phyloP scores from a whole-genome alignment of 2,113 vertebrate genomes.

The Numida meleagris region DNA sequence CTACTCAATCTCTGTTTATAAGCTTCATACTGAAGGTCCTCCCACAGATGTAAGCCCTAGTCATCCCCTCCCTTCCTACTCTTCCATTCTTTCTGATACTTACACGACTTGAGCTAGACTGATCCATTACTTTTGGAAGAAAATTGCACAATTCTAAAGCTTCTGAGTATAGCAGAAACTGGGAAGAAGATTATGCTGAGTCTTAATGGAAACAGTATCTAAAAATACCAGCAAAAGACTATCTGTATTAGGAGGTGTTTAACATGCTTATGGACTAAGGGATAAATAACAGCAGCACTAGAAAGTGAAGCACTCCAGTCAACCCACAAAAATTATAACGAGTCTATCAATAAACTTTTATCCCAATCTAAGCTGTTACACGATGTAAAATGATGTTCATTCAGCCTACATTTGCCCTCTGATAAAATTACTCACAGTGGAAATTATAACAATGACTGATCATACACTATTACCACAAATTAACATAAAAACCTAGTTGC shows the following conservation, averaged over 20 bases:
- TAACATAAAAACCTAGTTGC: slow-evolving; percentile 24
- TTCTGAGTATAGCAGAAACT: background rate
- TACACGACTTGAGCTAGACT: accelerated
- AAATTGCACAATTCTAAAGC: background rate
- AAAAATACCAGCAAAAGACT: background rate
- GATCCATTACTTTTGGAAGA: background rate
- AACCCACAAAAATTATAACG: background rate
- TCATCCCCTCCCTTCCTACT: background rate
- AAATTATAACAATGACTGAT: slow-evolving; percentile 51
- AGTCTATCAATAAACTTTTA: slow-evolving; percentile 11
- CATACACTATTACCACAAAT: slow-evolving; percentile 7
- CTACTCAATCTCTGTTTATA: background rate
- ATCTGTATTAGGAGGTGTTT: background rate
- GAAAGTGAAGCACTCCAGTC: background rate
- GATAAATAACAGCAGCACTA: background rate
- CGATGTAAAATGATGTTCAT: background rate
- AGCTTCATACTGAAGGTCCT: background rate
- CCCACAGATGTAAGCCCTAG: background rate
- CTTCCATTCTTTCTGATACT: background rate
- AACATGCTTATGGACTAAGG: background rate
- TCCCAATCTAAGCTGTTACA: background rate
- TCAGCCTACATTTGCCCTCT: slow-evolving; percentile 19
- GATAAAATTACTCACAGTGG: slow-evolving; percentile 12
- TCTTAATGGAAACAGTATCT: background rate
- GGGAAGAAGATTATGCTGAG: background rate